Conservation (phyloP, 2,888 invertebrate species). For the Tachystola acroxantha region DNA sequence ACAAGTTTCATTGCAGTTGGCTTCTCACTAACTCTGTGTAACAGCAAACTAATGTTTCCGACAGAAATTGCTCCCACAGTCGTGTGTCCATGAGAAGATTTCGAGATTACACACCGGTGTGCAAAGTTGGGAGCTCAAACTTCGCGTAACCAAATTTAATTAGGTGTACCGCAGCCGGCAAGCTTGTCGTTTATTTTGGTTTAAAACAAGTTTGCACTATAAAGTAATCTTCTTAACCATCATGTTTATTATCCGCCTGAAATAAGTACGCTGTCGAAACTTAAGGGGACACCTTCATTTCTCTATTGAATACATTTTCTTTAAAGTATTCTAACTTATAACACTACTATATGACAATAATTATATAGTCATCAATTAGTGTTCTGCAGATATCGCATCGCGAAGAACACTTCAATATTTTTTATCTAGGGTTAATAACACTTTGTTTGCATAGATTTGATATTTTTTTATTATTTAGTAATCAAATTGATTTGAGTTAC, state of each 20-base stretch:
- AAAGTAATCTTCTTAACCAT: constrained; percentile 47
- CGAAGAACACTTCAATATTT: too few relatives aligned
- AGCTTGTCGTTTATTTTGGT: constrained; percentile 44
- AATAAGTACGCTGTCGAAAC: constrained; percentile 36
- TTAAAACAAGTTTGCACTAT: constrained; percentile 48
- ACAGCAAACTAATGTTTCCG: constrained; percentile 30
- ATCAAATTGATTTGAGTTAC: too few relatives aligned
- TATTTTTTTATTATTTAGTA: too few relatives aligned
- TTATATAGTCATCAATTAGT: too few relatives aligned
- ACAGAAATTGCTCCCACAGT: constrained; percentile 30
- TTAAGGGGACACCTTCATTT: too few relatives aligned
- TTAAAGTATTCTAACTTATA: too few relatives aligned
- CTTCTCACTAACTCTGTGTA: constrained; percentile 22
- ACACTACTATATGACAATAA: too few relatives aligned
- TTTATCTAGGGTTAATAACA: too few relatives aligned
- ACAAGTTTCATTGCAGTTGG: background rate
- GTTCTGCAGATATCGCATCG: too few relatives aligned
- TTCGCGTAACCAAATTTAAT: constrained; percentile 54
- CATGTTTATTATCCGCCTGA: constrained; percentile 52
- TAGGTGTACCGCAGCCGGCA: constrained; percentile 27
- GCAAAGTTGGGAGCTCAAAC: constrained; percentile 29
- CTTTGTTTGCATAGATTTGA: too few relatives aligned
- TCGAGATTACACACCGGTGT: constrained; percentile 40
- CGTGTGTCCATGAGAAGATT: constrained; percentile 22
- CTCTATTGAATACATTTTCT: too few relatives aligned